Evolutionary conservation across 1,140 invertebrate species (phyloP).

Genomic region (Diorhabda carinulata): DNA sequence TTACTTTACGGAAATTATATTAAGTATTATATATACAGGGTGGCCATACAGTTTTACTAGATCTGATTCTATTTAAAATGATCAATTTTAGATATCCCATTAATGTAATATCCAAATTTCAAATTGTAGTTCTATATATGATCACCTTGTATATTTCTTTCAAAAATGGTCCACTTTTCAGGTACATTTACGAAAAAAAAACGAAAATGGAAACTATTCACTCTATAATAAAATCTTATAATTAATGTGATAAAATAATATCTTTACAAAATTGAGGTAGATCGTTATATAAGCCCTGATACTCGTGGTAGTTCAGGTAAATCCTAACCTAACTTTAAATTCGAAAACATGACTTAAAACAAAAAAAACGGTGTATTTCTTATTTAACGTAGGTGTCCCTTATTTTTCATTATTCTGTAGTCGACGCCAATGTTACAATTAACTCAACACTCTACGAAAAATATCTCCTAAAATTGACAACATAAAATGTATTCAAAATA

Average conservation of each 20-base stretch:
- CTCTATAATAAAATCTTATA: slow-evolving; percentile 30
- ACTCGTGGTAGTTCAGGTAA: slow-evolving; percentile 13
- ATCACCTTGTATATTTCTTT: background rate
- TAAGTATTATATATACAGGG: too few species aligned
- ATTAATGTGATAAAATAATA: slow-evolving; percentile 27
- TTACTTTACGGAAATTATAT: too few species aligned
- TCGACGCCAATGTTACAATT: slow-evolving; percentile 19
- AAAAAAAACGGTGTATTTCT: slow-evolving; percentile 26
- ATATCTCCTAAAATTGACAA: slow-evolving; percentile 26
- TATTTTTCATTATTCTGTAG: slow-evolving; percentile 19
- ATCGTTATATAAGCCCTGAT: slow-evolving; percentile 20
- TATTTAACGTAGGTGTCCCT: slow-evolving; percentile 35
- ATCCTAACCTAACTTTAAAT: slow-evolving; percentile 14
- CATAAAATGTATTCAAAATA: background rate
- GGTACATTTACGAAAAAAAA: slow-evolving; percentile 26
- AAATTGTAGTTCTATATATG: background rate
- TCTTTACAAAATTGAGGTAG: slow-evolving; percentile 35
- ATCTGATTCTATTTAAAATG: background rate
- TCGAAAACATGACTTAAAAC: slow-evolving; percentile 23
- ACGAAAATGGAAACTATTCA: slow-evolving; percentile 29
- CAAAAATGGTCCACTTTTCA: background rate
- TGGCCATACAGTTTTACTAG: too few species aligned
- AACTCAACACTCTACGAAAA: slow-evolving; percentile 30
- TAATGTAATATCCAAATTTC: background rate
- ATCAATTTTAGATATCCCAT: background rate